A percentile compares a stretch with the other conserved stretches of the same genome.
These are phyloP conservation scores for Papilio helenus DNA, from an alignment of 1,140 invertebrate genomes.

Conservation along the genomic window DNA sequence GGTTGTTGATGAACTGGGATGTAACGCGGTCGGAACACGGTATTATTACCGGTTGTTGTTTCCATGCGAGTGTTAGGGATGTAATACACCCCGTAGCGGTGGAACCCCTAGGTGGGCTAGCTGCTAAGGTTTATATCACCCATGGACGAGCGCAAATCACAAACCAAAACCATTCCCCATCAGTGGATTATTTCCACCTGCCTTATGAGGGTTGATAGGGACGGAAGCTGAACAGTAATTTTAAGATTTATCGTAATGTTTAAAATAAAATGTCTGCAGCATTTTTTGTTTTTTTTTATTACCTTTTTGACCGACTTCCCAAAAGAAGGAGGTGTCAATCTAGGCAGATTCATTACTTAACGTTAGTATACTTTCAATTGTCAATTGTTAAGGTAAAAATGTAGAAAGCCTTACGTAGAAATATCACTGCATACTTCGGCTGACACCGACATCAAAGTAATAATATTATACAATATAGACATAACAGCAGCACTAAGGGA, in stretches of 20 bases:
- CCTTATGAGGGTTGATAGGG: conserved; percentile 4
- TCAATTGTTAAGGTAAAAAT: no score
- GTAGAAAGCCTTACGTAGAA: no score
- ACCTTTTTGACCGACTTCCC: no score
- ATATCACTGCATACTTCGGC: no score
- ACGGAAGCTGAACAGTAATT: background rate
- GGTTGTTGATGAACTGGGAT: conserved; percentile 32
- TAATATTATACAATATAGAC: no score
- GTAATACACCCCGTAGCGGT: conserved; percentile 36
- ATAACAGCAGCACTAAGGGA: no score
- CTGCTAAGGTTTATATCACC: conserved; percentile 45
- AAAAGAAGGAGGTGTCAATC: no score
- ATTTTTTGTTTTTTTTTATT: background rate
- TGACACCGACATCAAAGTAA: no score
- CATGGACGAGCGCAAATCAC: conserved; percentile 42
- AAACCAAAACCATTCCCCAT: conserved; percentile 41
- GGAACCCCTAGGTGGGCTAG: conserved; percentile 66
- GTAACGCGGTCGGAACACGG: background rate
- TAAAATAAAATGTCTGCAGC: background rate
- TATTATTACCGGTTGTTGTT: conserved; percentile 40
- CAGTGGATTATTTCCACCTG: conserved; percentile 35
- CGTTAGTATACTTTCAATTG: no score
- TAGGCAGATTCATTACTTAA: no score
- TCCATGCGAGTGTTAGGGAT: conserved; percentile 41
- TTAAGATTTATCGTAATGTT: conserved; percentile 4